Percentiles rank a stretch among this genome's conserved stretches.
Conservation (phyloP, 1,140 invertebrate species). For the Centruroides vittatus region DNA sequence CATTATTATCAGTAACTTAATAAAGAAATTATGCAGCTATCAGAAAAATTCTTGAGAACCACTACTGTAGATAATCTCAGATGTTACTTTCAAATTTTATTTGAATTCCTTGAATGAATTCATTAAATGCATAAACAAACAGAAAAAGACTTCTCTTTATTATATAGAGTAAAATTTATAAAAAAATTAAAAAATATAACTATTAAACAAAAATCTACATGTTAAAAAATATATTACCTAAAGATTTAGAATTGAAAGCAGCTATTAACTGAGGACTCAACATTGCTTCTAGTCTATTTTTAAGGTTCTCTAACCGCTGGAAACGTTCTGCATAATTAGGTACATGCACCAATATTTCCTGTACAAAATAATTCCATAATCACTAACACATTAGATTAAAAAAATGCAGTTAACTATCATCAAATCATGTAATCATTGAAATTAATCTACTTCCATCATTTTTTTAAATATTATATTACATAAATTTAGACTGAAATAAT, state of each 20-base stretch:
- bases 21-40: no score
- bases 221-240: constrained; percentile 45
- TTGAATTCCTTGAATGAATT: no score
- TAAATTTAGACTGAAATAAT: not conserved
- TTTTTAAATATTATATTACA: not conserved
- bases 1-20: no score
- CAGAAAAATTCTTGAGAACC: no score
- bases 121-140: no score
- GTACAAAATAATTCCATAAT: no score
- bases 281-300: constrained; percentile 77
- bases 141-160: no score
- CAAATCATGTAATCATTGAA: not conserved
- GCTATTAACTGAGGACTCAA: constrained; percentile 69
- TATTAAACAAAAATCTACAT: not conserved
- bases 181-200: not conserved
- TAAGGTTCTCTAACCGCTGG: constrained; percentile 70
- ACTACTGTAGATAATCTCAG: no score
- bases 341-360: constrained; percentile 60
- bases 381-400: not conserved
- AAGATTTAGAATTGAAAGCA: constrained; percentile 51
- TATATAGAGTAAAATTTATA: not conserved
- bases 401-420: not conserved
- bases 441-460: not conserved
- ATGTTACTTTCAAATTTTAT: no score
- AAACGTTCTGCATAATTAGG: constrained; percentile 68